Percentiles rank a stretch among this genome's conserved stretches.
Evolutionary conservation across 2,888 invertebrate species (phyloP).

Genomic region (Anodontia alba): DNA sequence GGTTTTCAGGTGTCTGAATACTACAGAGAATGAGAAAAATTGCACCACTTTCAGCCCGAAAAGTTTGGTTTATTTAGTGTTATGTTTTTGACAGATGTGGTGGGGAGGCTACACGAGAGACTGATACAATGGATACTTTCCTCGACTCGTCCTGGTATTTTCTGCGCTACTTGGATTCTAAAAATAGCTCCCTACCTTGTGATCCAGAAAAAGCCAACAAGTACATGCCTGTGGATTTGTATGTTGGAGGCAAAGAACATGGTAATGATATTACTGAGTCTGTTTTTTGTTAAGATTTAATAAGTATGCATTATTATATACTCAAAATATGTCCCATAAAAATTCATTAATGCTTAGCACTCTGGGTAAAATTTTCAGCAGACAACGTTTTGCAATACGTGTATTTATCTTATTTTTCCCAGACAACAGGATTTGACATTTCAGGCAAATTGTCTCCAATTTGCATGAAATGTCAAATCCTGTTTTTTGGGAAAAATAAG

Average conservation of each 20-base stretch:
- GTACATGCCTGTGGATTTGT: slow-evolving; percentile 95
- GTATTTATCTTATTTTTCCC: neutral
- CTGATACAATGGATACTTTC: slow-evolving; percentile 99
- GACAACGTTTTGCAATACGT: too few relatives aligned
- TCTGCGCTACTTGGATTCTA: slow-evolving; percentile 94
- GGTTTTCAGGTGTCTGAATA: too few relatives aligned
- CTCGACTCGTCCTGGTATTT: slow-evolving; percentile 99
- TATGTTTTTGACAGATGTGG: slow-evolving; percentile 78
- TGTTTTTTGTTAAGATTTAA: too few relatives aligned
- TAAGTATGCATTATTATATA: too few relatives aligned
- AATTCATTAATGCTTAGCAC: too few relatives aligned
- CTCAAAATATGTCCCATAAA: too few relatives aligned
- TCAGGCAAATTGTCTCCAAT: neutral
- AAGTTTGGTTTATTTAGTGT: too few relatives aligned
- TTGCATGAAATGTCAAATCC: too few relatives aligned
- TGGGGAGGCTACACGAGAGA: slow-evolving; percentile 91
- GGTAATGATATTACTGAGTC: slow-evolving; percentile 86
- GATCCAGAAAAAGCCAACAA: slow-evolving; percentile 87
- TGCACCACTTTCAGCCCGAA: too few relatives aligned
- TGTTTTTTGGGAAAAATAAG: too few relatives aligned
- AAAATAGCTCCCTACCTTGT: slow-evolving; percentile 90
- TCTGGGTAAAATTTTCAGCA: too few relatives aligned
- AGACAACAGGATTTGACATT: neutral
- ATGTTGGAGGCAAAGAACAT: slow-evolving; percentile 99
- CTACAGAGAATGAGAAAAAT: too few relatives aligned